Conservation (phyloP, 2,113 vertebrate genomes). For the Nerophis lumbriciformis region DNA sequence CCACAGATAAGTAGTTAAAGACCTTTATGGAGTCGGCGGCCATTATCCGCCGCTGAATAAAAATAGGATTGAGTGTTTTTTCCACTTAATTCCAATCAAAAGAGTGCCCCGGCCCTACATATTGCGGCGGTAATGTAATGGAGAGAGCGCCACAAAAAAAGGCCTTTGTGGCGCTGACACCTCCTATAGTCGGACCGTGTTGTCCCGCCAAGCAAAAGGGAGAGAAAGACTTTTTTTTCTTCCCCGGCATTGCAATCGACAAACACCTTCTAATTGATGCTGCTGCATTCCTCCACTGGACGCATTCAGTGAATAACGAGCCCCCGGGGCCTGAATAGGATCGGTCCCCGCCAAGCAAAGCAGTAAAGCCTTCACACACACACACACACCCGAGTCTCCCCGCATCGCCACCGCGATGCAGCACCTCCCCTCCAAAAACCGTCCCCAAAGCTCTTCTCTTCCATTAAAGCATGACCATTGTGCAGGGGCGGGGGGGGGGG, state of each 20-base stretch:
- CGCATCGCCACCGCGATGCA: constrained; percentile 54
- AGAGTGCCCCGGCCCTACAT: constrained; percentile 96
- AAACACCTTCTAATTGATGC: constrained; percentile 99
- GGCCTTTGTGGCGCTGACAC: constrained; percentile 90
- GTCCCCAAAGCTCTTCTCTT: constrained; percentile 73
- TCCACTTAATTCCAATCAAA: constrained; percentile 99
- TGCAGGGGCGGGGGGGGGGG: constrained; percentile 70
- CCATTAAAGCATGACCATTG: constrained; percentile 96
- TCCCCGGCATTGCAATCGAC: constrained; percentile 87
- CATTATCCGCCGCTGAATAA: constrained; percentile 82
- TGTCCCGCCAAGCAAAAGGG: constrained; percentile 86
- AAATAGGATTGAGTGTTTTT: constrained; percentile 99
- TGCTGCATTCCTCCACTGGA: constrained; percentile 91
- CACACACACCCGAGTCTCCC: constrained; percentile 32
- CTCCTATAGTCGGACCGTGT: constrained; percentile 85
- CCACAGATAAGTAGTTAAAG: constrained; percentile 81
- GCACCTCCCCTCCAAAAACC: constrained; percentile 55
- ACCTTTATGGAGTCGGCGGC: constrained; percentile 80
- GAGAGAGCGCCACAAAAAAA: constrained; percentile 89
- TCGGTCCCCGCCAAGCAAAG: constrained; percentile 76
- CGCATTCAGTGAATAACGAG: constrained; percentile 98
- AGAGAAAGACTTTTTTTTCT: constrained; percentile 74
- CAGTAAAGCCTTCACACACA: constrained; percentile 68
- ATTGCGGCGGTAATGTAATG: constrained; percentile 95
- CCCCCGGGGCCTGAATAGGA: constrained; percentile 72